Evolutionary conservation across 2,888 invertebrate species (phyloP).

Genomic region (Aleiodes leptofemur): DNA sequence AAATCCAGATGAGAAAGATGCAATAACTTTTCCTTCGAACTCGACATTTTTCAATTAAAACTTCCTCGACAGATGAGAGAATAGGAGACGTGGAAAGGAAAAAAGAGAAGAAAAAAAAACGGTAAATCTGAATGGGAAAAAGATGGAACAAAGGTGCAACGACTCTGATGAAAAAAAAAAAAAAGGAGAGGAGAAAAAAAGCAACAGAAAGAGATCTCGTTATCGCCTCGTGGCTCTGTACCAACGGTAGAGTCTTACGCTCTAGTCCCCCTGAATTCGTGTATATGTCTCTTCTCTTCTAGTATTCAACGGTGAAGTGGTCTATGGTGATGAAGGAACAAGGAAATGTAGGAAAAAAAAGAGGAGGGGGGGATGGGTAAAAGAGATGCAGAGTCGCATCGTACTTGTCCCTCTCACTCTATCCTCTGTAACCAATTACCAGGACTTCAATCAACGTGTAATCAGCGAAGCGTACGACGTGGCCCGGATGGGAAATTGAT

Average conservation of each 20-base stretch:
- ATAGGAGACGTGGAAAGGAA: background rate
- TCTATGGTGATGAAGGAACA: slow-evolving; percentile 11
- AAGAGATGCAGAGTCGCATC: slow-evolving; percentile 18
- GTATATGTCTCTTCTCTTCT: slow-evolving; percentile 11
- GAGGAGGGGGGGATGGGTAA: background rate
- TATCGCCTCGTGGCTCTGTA: slow-evolving; percentile 10
- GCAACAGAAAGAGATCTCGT: slow-evolving; percentile 22
- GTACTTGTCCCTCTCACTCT: slow-evolving; percentile 8
- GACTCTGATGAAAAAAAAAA: background rate
- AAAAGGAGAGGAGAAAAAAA: background rate
- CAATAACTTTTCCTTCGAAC: too few relatives aligned
- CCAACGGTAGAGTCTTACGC: slow-evolving; percentile 18
- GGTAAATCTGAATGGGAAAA: slow-evolving; percentile 18
- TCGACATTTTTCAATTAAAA: too few relatives aligned
- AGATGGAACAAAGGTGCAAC: slow-evolving; percentile 18
- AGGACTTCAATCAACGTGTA: slow-evolving; percentile 60
- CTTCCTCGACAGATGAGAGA: background rate
- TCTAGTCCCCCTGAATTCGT: slow-evolving; percentile 22
- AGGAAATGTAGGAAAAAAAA: background rate
- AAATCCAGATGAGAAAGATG: too few relatives aligned
- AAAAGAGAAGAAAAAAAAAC: background rate
- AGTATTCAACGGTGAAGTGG: slow-evolving; percentile 19
- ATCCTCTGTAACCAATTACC: slow-evolving; percentile 57
- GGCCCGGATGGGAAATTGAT: slow-evolving; percentile 61
- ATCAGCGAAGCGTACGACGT: slow-evolving; percentile 52